Conservation (phyloP, 1,140 invertebrate genomes). For the Drosophila persimilis region DNA sequence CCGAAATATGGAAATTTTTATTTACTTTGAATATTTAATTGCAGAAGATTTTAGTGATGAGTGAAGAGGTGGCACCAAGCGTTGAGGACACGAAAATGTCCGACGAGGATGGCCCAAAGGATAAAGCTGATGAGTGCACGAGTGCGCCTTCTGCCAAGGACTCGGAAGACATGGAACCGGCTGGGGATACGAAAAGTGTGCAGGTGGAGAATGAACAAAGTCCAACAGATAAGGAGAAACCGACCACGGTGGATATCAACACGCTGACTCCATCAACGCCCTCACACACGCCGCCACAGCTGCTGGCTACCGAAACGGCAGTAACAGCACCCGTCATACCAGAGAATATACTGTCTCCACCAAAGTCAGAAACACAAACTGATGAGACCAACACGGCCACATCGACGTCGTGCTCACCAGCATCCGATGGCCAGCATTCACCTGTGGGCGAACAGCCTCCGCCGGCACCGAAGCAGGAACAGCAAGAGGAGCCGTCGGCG, state of each 20-base stretch:
- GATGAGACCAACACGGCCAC: constrained; percentile 80
- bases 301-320: constrained; percentile 43
- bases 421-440: constrained; percentile 70
- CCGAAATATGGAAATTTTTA: constrained; percentile 30
- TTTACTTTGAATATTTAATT: constrained; percentile 30
- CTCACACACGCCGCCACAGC: constrained; percentile 70
- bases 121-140: constrained; percentile 25
- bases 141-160: not conserved
- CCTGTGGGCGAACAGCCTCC: constrained; percentile 38
- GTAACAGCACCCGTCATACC: constrained; percentile 56
- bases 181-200: constrained; percentile 2
- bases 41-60: constrained; percentile 49
- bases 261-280: constrained; percentile 70
- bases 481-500: constrained; percentile 12
- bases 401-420: constrained; percentile 76
- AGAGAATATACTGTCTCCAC: constrained; percentile 77
- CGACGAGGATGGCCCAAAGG: constrained; percentile 29
- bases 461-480: constrained; percentile 17
- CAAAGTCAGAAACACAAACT: constrained; percentile 78
- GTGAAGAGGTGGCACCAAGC: constrained; percentile 31
- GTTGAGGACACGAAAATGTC: constrained; percentile 39
- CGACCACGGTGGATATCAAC: constrained; percentile 56
- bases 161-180: constrained; percentile 5
- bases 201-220: constrained; percentile 7
- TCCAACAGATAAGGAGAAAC: constrained; percentile 25